Base-by-base conservation (phyloP, 1,140 invertebrate species). In the Drosophila bipectinata region DNA sequence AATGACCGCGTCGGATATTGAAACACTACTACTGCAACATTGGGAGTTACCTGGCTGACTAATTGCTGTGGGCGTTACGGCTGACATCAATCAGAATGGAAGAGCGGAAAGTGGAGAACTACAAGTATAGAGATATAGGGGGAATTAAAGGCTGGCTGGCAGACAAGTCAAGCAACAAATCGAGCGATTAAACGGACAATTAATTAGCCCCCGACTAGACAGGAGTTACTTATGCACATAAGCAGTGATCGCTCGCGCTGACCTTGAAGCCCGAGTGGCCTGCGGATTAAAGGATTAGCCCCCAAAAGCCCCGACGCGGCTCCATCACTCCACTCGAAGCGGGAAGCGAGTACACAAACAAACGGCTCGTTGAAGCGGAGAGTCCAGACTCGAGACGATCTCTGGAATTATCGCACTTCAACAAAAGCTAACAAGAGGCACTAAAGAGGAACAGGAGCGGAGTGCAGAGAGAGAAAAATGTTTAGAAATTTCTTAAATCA, bases 321-420 rank as follows among this genome's bases (percentile, higher is more conserved):
- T 59, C 66, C 18, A 71, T 62, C 21, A 21, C 41, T 72, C 63
- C 49, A 18, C 32, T 59, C n/a, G 26, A 37, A 32, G 32, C 71
- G 49, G 62, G 66, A 81, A 64, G 68, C 63, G 73, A 73, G 79
- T 64, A 61, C 64, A 49, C 72, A 77, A 71, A 74, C 61, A 85
- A 85, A 77, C 53, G 63, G 53, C 62, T 63, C 55, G 62, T 56
- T 63, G 54, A 62, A 60, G n/a, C 14, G 56, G 32, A 49, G 34
- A 52, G 26, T 37, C 41, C 26, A 45, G 44, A 1, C 44, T 10
- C 41, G 37, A 21, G 18, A 47, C 41, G 69, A 77, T 80, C 76
- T 73, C 56, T 58, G 77, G 78, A 78, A 87, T 88, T 88, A 88
- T 87, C 83, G 79, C 82, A 87, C 82, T 87, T 87, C 83, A 88